These are phyloP conservation scores for Amphiprion percula DNA, from an alignment of 2,113 vertebrate species.

Conservation along the genomic window DNA sequence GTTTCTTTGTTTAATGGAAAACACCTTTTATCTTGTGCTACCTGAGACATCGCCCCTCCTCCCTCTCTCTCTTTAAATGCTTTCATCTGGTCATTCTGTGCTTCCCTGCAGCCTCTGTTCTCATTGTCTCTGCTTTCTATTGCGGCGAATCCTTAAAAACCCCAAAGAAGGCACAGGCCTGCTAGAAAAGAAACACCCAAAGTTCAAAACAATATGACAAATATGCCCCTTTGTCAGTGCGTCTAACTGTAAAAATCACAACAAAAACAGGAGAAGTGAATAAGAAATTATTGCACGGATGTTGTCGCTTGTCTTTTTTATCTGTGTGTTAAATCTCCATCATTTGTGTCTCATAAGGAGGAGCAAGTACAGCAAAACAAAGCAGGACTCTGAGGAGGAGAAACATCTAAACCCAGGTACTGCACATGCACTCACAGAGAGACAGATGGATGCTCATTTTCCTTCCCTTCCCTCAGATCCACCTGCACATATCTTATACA, in stretches of 20 bases:
- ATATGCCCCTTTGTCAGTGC: not conserved
- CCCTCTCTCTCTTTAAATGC: constrained; percentile 55
- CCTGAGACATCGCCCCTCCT: constrained; percentile 69
- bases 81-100: constrained; percentile 73
- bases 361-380: constrained; percentile 98
- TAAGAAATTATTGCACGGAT: not conserved
- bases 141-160: constrained; percentile 44
- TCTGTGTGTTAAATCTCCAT: constrained; percentile 23
- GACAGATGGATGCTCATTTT: constrained; percentile 32
- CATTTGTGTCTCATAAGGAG: constrained; percentile 83
- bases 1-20: constrained; percentile 83
- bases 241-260: constrained; percentile 13
- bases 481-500: constrained; percentile 42
- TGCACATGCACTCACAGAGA: constrained; percentile 36
- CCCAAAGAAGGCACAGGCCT: constrained; percentile 8
- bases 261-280: not conserved
- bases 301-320: not conserved
- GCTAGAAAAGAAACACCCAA: not conserved
- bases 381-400: constrained; percentile 98
- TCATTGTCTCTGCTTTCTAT: constrained; percentile 61
- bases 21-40: constrained; percentile 80
- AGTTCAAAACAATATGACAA: constrained; percentile 32
- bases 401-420: constrained; percentile 98
- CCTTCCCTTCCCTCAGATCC: constrained; percentile 13
- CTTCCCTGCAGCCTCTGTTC: constrained; percentile 68